Evolutionary conservation across 2,113 vertebrate species (phyloP), one percentile per base, ranked within the genome.

Genomic region (Actenoides hombroni): DNA sequence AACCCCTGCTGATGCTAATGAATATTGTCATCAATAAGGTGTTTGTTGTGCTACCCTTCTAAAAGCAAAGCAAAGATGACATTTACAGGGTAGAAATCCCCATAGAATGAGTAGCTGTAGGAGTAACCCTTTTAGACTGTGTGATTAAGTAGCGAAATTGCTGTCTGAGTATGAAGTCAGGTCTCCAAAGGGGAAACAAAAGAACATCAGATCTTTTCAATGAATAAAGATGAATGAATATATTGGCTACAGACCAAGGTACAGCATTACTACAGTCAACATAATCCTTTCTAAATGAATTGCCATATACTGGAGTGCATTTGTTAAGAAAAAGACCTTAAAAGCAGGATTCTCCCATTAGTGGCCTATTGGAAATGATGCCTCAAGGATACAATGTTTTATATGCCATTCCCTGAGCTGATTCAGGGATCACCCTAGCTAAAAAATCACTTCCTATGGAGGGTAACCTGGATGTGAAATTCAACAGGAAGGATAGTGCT

Each of bases 221-320:
- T 92, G 78, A 91, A 95, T 93, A 92, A 97, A 95, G 91, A 96
- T 94, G 94, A 97, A 95, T 88, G 51, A 95, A 90, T 94, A 46
- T n/a, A 13, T 94, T 97, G 91, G 94, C 91, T 86, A 23, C 3
- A 37, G 74, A 95, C 87, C 91, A 95, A 78, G 74, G 29, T 57
- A 75, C 16, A 44, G 35, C n/a, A 78, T 92, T 90, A 74, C 56
- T 83, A 71, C 81, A 60, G n/a, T 83, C 59, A 84, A 21, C 42
- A 49, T 92, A 97, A 95, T 93, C 89, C 42, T 73, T 91, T 56
- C 54, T 90, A 90, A 95, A 93, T 95, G 51, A 96, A 96, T 94
- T 87, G 90, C 51, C 51, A 13, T 86, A 28, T 87, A 91, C 59
- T 44, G 16, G 51, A 81, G 85, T 56, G 42, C 26, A 37, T 79